Evolutionary conservation across 2,888 invertebrate species (phyloP), one percentile per base, ranked within the genome.

Genomic region (Scotopteryx bipunctaria): DNA sequence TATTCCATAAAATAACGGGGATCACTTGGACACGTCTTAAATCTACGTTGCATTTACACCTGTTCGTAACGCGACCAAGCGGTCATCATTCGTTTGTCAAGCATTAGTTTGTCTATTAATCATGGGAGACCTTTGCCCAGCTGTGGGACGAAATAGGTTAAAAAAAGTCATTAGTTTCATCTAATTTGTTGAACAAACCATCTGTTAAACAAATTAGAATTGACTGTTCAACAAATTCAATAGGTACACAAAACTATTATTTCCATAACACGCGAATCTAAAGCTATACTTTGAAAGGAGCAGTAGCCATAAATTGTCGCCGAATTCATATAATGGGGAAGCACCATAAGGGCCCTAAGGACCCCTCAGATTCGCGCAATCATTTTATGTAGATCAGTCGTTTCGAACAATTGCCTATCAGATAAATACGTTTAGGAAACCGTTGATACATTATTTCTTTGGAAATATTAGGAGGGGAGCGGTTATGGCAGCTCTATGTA

Each of bases 381-480:
- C 44, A 27, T 54, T 46, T 44, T 44, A 38, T 50, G 50, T 47
- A 45, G 53, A 44, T 53, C 41, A 41, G 47, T 15, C 47, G 41
- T 35, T 41, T 9, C 40, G 47, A 48, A 48, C 41, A 48, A 48
- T 41, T 48, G 47, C 41, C 47, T 48, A 48, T 48, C 47, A 48
- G 41, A 48, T 35, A 33, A 41, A 48, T 48, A 41, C 47, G 41
- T 35, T 48, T 29, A 48, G 47, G 41, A 33, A 47, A 32, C 38
- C 19, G 23, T 41, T 41, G 41, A 25, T 35, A 35, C 25, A 41
- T 41, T 35, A 48, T 41, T 41, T 48, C 35, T 33, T 33, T 19
- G 29, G 38, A 48, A 41, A 48, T 48, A 48, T 48, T 48, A 27
- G 27, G 25, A 47, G 46, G 47, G 47, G 40, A 40, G 17, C 17